These are phyloP conservation scores for Bubo blakistoni DNA, from an alignment of 2,113 vertebrate genomes.

Conservation along the genomic window DNA sequence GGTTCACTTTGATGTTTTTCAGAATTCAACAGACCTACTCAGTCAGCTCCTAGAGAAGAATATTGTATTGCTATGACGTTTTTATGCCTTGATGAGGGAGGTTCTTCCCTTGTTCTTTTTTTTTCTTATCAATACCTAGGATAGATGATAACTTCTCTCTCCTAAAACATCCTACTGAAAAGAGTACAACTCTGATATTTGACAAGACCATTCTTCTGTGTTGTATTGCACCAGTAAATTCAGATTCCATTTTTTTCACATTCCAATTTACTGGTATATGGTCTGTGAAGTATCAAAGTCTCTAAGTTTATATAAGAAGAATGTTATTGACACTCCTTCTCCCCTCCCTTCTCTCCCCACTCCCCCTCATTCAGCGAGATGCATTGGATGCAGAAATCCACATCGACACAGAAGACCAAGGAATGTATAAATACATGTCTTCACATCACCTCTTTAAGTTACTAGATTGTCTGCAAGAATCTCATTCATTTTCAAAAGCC, in stretches of 20 bases:
- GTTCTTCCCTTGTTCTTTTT: neutral
- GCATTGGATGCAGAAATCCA: slow-evolving; percentile 79
- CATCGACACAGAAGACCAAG: slow-evolving; percentile 80
- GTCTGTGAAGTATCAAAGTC: neutral
- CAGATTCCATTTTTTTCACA: no score
- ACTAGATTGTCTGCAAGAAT: slow-evolving; percentile 93
- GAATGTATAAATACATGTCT: slow-evolving; percentile 92
- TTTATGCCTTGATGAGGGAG: neutral
- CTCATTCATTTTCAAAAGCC: slow-evolving; percentile 93
- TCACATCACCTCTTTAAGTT: slow-evolving; percentile 94
- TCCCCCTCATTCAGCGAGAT: slow-evolving; percentile 76
- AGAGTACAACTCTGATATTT: neutral
- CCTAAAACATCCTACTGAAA: neutral
- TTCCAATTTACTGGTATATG: neutral
- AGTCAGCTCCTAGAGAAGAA: neutral
- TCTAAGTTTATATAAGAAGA: neutral
- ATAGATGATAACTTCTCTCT: neutral
- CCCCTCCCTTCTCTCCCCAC: no score
- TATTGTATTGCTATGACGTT: neutral
- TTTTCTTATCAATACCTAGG: neutral
- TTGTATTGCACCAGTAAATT: neutral
- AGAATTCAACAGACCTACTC: neutral
- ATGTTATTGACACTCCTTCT: neutral
- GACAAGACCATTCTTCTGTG: neutral
- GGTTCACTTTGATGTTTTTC: neutral